These are phyloP conservation scores for Aldabrachelys gigantea DNA, from an alignment of 2,113 vertebrate species.

Conservation along the genomic window DNA sequence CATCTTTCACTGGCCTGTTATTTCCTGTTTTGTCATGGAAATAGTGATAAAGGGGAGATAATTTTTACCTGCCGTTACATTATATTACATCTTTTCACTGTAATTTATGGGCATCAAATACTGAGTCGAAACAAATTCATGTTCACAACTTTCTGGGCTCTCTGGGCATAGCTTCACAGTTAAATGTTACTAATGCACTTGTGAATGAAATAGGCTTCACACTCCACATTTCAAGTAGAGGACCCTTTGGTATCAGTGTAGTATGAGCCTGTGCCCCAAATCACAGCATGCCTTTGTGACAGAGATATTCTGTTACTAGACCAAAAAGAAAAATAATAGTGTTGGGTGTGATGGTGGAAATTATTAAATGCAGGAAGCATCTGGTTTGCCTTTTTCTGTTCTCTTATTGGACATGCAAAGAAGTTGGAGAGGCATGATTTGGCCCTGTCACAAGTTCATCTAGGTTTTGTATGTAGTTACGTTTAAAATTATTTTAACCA, in stretches of 20 bases:
- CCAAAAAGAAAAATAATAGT: not conserved
- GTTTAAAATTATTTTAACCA: not conserved
- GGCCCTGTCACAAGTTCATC: not conserved
- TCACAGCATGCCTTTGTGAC: not conserved
- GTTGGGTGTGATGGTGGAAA: not conserved
- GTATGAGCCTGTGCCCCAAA: not conserved
- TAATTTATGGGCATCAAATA: accelerated
- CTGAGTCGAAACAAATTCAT: not conserved
- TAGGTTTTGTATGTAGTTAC: not conserved
- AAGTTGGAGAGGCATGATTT: not conserved
- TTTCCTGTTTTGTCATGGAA: not conserved
- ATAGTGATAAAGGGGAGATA: not conserved
- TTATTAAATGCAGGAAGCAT: not conserved
- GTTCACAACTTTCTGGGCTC: not conserved
- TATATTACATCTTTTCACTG: not conserved
- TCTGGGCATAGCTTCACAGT: not conserved
- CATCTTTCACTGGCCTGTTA: not conserved
- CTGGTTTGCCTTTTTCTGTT: not conserved
- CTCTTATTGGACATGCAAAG: not conserved
- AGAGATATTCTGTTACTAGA: not conserved
- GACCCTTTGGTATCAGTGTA: not conserved
- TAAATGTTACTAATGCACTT: not conserved
- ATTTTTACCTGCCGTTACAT: not conserved
- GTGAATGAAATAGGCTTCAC: not conserved
- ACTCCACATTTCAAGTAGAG: not conserved